phyloP scores from a whole-genome alignment of 2,797 vertebrate genomes.

The Lagocephalus sceleratus region DNA sequence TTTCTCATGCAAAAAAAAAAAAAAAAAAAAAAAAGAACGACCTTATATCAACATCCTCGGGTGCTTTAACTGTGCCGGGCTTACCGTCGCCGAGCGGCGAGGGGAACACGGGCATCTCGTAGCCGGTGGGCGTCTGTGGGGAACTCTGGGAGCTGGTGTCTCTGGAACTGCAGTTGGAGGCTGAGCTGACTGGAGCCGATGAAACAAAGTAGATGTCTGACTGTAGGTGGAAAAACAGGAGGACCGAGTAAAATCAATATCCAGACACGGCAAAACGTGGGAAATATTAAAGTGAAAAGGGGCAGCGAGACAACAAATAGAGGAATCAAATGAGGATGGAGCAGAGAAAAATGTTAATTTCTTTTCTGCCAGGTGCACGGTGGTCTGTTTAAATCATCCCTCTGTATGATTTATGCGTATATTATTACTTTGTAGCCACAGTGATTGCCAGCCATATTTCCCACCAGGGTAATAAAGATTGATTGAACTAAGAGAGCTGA shows the following conservation, averaged over 20 bases:
- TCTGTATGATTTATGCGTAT: constrained; percentile 42
- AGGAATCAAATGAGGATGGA: not conserved
- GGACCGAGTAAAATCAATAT: constrained; percentile 10
- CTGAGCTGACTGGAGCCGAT: constrained; percentile 81
- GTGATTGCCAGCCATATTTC: constrained; percentile 50
- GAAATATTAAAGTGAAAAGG: constrained; percentile 11
- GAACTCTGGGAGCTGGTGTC: constrained; percentile 88
- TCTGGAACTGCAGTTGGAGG: constrained; percentile 87
- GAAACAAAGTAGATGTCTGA: constrained; percentile 97
- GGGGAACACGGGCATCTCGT: constrained; percentile 85
- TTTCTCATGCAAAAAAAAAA: not conserved
- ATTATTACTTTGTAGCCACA: constrained; percentile 46
- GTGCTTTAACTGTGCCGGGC: constrained; percentile 7
- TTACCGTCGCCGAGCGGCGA: constrained; percentile 89
- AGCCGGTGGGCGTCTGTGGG: constrained; percentile 88
- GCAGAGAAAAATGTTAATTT: constrained; percentile 4
- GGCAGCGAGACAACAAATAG: not conserved
- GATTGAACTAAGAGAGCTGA: constrained; percentile 53
- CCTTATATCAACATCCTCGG: constrained; percentile 17
- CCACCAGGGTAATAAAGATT: constrained; percentile 51
- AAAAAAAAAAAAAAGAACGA: not conserved
- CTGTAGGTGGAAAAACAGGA: constrained; percentile 72
- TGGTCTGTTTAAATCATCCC: constrained; percentile 32
- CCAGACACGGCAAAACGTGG: not conserved
- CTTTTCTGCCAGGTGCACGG: constrained; percentile 13